Evolutionary conservation across 2,113 vertebrate species (phyloP), one percentile per base, ranked within the genome.

Genomic region (Poeciliopsis turrubarensis): DNA sequence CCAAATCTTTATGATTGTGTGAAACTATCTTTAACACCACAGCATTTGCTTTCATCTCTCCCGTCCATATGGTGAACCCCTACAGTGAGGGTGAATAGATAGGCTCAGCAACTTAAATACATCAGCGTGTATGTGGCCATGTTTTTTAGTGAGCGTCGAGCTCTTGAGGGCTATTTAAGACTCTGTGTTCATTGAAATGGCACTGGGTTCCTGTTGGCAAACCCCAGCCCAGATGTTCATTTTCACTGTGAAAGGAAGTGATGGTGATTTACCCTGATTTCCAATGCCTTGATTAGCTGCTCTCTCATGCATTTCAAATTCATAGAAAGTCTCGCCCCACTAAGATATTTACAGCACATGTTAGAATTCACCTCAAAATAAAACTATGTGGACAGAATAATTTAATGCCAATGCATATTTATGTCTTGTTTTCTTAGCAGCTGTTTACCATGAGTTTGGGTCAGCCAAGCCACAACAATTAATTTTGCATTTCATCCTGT

Each of bases 141-240:
- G 66, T 68, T 61, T 30, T 26, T 57, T 68, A 63, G 37, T 65
- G 61, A 81, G 74, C 29, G 41, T 27, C 51, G 80, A 47, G 65
- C 77, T 77, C 39, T 22, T 61, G 77, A 76, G 88, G 81, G 83
- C 84, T 87, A 84, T 79, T 89, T 89, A 85, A 87, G 87, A 70
- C 80, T 76, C 68, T 44, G 76, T 78, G 76, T 86, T 90, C 78
- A 90, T 77, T 68, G 54, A 75, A 82, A 84, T 84, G 86, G 80
- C 87, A 87, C 79, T 37, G 12, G 68, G 68, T 84, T 72, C 83
- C 86, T 92, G 89, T 84, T 91, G 79, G 84, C 87, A 84, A 86
- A 88, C 74, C 75, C 82, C 81, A 51, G 75, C 75, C 89, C 92
- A 92, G 92, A 92, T 93, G 89, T 90, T 91, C 62, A 39, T 32